These are phyloP conservation scores for Casuarius casuarius DNA, from an alignment of 2,113 vertebrate species.

Conservation along the genomic window DNA sequence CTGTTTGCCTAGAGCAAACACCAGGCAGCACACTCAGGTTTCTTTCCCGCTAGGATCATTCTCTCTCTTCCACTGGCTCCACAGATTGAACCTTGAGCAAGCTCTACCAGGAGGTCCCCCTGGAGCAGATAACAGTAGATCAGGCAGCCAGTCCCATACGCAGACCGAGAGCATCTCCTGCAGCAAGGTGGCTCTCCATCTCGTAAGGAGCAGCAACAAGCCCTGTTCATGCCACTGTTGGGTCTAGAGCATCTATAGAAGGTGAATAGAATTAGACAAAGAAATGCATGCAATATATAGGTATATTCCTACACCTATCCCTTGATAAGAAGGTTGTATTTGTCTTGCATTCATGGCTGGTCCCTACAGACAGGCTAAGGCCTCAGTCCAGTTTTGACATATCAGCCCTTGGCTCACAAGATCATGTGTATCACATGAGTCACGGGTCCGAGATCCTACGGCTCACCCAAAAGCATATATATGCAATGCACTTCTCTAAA, in stretches of 20 bases:
- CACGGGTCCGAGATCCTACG: background rate
- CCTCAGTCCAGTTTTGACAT: background rate
- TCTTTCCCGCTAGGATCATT: background rate
- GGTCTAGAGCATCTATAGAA: background rate
- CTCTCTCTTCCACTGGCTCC: background rate
- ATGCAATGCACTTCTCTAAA: background rate
- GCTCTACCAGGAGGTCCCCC: background rate
- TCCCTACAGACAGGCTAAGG: background rate
- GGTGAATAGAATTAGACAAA: background rate
- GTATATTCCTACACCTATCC: background rate
- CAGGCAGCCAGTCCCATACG: accelerated
- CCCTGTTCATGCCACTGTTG: background rate
- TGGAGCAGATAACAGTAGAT: too few relatives aligned
- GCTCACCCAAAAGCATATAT: background rate
- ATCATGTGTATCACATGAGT: accelerated
- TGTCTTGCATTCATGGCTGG: background rate
- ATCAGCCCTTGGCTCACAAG: background rate
- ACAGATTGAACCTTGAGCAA: background rate
- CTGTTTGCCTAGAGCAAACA: background rate
- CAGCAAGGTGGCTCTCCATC: background rate
- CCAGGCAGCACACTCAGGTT: background rate
- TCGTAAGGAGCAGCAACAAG: background rate
- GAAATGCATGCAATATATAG: accelerated
- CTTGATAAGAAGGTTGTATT: background rate
- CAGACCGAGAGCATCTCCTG: background rate